A percentile compares a stretch with the other conserved stretches of the same genome.
Evolutionary conservation across 2,797 vertebrate species (phyloP).

Genomic region (Micropoecilia bifurca): DNA sequence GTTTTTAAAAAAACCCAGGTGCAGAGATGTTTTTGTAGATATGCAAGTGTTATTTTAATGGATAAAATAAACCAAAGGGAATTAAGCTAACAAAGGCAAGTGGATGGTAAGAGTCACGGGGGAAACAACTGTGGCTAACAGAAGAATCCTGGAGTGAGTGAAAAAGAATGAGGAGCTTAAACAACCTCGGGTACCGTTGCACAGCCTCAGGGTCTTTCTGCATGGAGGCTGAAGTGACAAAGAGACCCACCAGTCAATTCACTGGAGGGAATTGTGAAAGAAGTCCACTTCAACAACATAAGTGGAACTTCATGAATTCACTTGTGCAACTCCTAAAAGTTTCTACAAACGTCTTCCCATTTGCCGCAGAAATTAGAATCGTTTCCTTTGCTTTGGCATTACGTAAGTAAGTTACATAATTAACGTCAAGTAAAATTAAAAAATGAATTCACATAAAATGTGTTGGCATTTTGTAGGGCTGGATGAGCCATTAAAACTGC

Average conservation of each 20-base stretch:
- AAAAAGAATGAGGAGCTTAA: not conserved
- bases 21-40: not conserved
- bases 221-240: not conserved
- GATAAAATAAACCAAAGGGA: not conserved
- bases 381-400: not conserved
- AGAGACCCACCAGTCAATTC: not conserved
- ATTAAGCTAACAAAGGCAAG: not conserved
- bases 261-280: not conserved
- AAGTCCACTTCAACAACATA: not conserved
- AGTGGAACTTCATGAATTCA: not conserved
- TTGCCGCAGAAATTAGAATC: not conserved
- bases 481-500: not conserved
- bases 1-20: not conserved
- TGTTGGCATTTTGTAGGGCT: not conserved
- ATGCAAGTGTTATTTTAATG: not conserved
- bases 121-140: not conserved
- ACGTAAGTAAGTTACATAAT: not conserved
- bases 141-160: not conserved
- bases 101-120: not conserved
- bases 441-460: not conserved
- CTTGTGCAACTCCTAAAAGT: not conserved
- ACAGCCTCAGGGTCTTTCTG: conserved; percentile 1
- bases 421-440: not conserved
- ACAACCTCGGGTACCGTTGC: not conserved
- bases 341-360: not conserved